Base-by-base conservation (phyloP, 2,797 vertebrate species). In the Pelobates cultripes region DNA sequence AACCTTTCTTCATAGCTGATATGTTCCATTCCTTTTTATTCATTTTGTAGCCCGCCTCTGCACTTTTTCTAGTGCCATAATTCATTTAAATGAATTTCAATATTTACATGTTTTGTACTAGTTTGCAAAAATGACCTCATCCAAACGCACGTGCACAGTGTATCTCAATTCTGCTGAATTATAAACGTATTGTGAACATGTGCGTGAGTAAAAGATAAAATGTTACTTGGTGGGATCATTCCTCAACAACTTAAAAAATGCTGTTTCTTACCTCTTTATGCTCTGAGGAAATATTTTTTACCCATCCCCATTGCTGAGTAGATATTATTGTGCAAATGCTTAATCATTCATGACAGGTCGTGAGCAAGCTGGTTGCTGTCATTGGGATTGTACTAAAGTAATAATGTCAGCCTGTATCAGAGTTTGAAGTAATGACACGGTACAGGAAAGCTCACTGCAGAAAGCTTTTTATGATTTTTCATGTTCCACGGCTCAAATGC, bases 401-500 rank as follows among this genome's bases (percentile, higher is more conserved):
- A 78, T 90, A 89, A 90, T 90, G 88, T 91, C 90, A 90, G 86
- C 81, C 53, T 43, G 63, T 83, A 93, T 93, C 86, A 91, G 77
- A 85, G 70, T 47, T 41, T 40, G 8, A 61, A 74, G 67, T 82
- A 71, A 47, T 92, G 91, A 93, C 86, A 91, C 73, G 73, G 45
- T 89, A 80, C 91, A 93, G 91, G 82, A 88, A 89, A 87, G 80
- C 60, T 74, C 43, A 6, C 85, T 86, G 85, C 84, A 85, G 74
- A 80, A 86, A 84, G 86, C 81, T 88, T 87, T 28, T 91, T 85
- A 90, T 89, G 90, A 85, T 86, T 91, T 90, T 90, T 88, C 88
- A 90, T 89, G 88, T 90, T 87, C 86, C 85, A 87, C 87, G 80
- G 66, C 81, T 81, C 83, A 89, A 89, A 90, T 83, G 78, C 86